Conservation (phyloP, 1,140 invertebrate genomes). For the Pomacea maculata region DNA sequence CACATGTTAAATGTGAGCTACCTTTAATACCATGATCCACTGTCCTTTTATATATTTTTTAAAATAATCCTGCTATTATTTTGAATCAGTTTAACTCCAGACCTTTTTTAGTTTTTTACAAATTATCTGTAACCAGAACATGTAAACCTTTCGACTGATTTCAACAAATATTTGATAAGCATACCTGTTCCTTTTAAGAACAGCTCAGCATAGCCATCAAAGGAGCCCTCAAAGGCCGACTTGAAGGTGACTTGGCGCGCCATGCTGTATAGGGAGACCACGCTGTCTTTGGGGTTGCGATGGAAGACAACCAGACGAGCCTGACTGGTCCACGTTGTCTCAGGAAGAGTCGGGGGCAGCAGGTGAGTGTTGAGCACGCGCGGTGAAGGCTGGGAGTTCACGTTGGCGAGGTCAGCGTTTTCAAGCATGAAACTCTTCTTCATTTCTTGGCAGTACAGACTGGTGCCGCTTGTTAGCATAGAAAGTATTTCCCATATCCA, state of each 20-base stretch:
- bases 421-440: slow-evolving; percentile 20
- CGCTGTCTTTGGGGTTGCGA: slow-evolving; percentile 43
- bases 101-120: too few species aligned
- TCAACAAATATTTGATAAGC: neutral
- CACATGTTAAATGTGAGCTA: too few species aligned
- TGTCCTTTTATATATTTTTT: too few species aligned
- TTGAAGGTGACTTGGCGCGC: slow-evolving; percentile 3
- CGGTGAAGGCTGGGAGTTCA: slow-evolving; percentile 29
- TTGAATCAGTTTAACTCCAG: too few species aligned
- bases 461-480: slow-evolving; percentile 26
- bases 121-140: too few species aligned
- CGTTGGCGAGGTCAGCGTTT: slow-evolving; percentile 5
- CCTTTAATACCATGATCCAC: too few species aligned
- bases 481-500: slow-evolving; percentile 41
- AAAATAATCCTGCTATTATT: too few species aligned
- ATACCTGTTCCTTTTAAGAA: slow-evolving; percentile 40
- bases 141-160: too few species aligned
- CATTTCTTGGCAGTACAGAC: neutral
- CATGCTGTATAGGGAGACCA: slow-evolving; percentile 40
- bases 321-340: slow-evolving; percentile 21
- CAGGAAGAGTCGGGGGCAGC: slow-evolving; percentile 24
- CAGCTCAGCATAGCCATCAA: slow-evolving; percentile 38
- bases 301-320: slow-evolving; percentile 31
- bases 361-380: slow-evolving; percentile 40
- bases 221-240: slow-evolving; percentile 46